phyloP scores from a whole-genome alignment of 2,113 vertebrate genomes.

The Columba livia region DNA sequence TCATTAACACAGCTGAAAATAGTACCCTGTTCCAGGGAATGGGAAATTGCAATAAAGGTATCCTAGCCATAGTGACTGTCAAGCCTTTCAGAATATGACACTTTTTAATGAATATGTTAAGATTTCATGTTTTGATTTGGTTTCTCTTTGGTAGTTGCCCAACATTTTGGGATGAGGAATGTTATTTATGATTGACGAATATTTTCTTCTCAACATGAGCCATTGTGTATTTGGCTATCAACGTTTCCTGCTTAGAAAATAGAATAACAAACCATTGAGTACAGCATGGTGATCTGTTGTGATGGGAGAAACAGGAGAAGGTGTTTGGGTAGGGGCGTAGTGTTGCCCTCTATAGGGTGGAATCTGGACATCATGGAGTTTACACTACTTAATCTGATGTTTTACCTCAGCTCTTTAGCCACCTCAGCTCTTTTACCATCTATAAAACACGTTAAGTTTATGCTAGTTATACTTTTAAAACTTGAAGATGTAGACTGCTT shows the following conservation, averaged over 20 bases:
- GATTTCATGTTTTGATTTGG: background rate
- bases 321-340: background rate
- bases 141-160: background rate
- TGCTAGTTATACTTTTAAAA: background rate
- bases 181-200: background rate
- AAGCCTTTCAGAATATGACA: background rate
- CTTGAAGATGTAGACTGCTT: background rate
- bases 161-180: background rate
- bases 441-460: background rate
- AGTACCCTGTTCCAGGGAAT: background rate
- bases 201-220: background rate
- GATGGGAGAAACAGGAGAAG: background rate
- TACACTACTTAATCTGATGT: background rate
- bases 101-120: constrained; percentile 26
- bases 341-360: background rate
- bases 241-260: background rate
- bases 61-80: background rate
- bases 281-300: background rate
- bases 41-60: background rate
- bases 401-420: background rate
- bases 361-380: background rate
- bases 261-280: background rate
- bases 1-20: background rate
- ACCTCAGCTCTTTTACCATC: background rate
- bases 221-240: background rate